Evolutionary conservation across 2,888 invertebrate genomes (phyloP), one percentile per base, ranked within the genome.

Genomic region (Catocala sponsa): DNA sequence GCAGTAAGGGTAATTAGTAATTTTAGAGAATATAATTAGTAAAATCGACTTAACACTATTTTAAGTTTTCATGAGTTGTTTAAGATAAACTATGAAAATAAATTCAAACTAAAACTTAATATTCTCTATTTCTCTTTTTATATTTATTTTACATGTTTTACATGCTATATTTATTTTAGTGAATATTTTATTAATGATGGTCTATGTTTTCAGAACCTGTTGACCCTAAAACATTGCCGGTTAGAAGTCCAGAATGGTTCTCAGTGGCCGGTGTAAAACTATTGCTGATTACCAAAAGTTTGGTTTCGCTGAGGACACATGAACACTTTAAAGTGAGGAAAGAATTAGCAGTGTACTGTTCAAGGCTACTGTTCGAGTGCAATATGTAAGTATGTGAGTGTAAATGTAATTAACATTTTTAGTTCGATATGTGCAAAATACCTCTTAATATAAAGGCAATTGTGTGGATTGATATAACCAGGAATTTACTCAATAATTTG

Each of bases 271-370:
- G 96, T 43, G 88, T 91, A 44, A 96, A 96, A 78, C 83, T 97
- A 51, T 86, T 91, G 6, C 65, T 90, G 4, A 88, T 96, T 10
- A 92, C 95, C 1, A 83, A 83, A 41, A 91, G 95, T 55, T 86
- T 97, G 11, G 84, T 91, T 5, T 87, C 89, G 42, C 82, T 97
- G 35, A 92, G 95, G 0, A 92, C 95, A 1, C 96, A 97, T 84
- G 91, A 95, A 0, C 96, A 97, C 71, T 87, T 85, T 53, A 92
- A 87, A 84, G 96, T 98, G 61, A 91, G 97, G 53, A 85, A 86
- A 55, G 96, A 96, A 85, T 91, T 97, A 52, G 95, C 95, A 0
- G 85, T 94, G n/a, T 94, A 95, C 78, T 96, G 96, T 74, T 86
- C 91, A 46, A 85, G 95, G 54, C 80, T 97, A 43, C 83, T 97